A percentile compares a stretch with the other conserved stretches of the same genome.
Conservation (phyloP, 2,888 invertebrate genomes). For the Caenorhabditis wallacei region DNA sequence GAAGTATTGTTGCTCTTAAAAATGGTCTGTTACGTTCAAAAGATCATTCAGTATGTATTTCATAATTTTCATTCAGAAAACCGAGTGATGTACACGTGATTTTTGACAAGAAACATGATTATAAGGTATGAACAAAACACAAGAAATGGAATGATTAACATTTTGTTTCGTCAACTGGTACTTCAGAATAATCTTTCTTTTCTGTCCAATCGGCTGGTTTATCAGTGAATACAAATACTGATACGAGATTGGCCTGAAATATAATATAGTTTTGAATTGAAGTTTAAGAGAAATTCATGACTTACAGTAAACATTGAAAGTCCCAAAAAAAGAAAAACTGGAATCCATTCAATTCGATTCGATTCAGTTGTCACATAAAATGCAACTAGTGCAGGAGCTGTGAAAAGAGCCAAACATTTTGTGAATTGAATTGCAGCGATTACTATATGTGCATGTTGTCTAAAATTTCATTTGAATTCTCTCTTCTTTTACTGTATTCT, state of each 20-base stretch:
- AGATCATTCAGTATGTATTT: too few species aligned
- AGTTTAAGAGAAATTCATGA: neutral
- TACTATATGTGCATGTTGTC: conserved; percentile 68
- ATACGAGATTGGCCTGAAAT: conserved; percentile 53
- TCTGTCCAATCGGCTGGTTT: conserved; percentile 62
- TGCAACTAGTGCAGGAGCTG: conserved; percentile 71
- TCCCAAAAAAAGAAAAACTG: conserved; percentile 45
- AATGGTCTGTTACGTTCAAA: too few species aligned
- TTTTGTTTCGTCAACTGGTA: conserved; percentile 41
- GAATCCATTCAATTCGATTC: conserved; percentile 52
- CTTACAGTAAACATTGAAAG: conserved; percentile 47
- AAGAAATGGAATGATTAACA: conserved; percentile 13
- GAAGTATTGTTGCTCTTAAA: too few species aligned
- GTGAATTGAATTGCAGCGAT: conserved; percentile 74
- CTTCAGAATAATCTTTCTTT: conserved; percentile 32
- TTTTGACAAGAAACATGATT: neutral
- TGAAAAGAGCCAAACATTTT: conserved; percentile 75
- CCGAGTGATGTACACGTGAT: neutral
- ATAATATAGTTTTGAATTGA: neutral
- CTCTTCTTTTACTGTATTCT: too few species aligned
- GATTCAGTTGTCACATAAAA: conserved; percentile 69
- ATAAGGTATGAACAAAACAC: too few species aligned
- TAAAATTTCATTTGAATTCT: neutral
- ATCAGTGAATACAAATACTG: conserved; percentile 60
- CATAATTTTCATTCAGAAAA: neutral